phyloP scores from a whole-genome alignment of 1,140 invertebrate genomes.

The Cyclargus thomasi region DNA sequence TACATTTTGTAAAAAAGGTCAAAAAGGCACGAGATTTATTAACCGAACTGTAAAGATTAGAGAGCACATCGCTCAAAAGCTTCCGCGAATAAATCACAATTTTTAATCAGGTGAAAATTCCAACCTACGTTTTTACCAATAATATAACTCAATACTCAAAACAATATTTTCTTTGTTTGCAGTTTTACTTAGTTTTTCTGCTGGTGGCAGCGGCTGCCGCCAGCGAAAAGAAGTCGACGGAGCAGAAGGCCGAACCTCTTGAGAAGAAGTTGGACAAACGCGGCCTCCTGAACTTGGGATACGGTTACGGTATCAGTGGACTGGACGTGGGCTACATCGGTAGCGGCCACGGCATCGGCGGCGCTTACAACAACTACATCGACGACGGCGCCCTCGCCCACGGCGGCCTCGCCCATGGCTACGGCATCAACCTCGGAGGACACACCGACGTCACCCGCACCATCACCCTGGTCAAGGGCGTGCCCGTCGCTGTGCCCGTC shows the following conservation, averaged over 20 bases:
- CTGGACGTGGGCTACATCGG: slow-evolving; percentile 81
- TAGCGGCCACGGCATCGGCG: slow-evolving; percentile 78
- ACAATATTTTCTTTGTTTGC: slow-evolving; percentile 47
- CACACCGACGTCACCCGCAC: slow-evolving; percentile 81
- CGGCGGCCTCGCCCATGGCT: slow-evolving; percentile 51
- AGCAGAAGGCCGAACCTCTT: slow-evolving; percentile 77
- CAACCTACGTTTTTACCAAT: too few relatives aligned
- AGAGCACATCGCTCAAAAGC: background rate
- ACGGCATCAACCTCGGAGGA: slow-evolving; percentile 69
- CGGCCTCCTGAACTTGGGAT: slow-evolving; percentile 77
- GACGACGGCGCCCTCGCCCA: slow-evolving; percentile 66
- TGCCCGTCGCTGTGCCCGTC: slow-evolving; percentile 79
- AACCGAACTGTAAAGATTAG: background rate
- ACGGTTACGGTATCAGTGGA: slow-evolving; percentile 77
- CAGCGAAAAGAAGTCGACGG: slow-evolving; percentile 78
- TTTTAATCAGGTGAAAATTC: background rate
- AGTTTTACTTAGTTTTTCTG: slow-evolving; percentile 83
- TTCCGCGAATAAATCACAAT: background rate
- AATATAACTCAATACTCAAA: background rate
- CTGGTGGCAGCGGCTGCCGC: slow-evolving; percentile 81
- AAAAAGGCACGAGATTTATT: background rate
- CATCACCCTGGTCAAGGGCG: slow-evolving; percentile 82
- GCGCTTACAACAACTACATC: slow-evolving; percentile 77
- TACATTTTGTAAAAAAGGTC: background rate
- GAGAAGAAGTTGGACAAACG: slow-evolving; percentile 78